These are phyloP conservation scores for Oreohelix idahoensis DNA, from an alignment of 1,140 invertebrate genomes.

Conservation along the genomic window DNA sequence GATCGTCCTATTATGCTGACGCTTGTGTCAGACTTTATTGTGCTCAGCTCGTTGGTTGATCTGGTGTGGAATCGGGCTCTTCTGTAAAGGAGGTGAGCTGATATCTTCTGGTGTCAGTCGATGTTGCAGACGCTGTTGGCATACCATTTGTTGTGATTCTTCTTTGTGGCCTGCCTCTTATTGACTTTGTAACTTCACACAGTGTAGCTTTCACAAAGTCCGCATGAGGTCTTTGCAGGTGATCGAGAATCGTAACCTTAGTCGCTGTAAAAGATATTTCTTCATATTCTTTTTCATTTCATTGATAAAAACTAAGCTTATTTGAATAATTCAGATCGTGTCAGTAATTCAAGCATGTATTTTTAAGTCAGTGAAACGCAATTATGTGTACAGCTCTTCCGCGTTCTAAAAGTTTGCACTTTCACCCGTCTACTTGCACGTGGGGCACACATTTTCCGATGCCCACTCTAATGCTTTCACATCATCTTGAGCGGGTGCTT, in stretches of 20 bases:
- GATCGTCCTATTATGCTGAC: too few species aligned
- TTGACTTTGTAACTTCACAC: not conserved
- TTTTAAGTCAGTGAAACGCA: not conserved
- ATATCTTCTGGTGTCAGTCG: too few species aligned
- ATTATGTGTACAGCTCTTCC: not conserved
- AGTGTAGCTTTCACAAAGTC: not conserved
- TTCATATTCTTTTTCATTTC: not conserved
- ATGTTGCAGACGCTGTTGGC: too few species aligned
- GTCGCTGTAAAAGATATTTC: not conserved
- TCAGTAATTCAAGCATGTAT: not conserved
- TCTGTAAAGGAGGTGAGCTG: too few species aligned
- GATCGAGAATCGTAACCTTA: not conserved
- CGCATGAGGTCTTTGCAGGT: not conserved
- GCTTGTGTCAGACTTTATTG: too few species aligned
- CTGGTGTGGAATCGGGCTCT: too few species aligned
- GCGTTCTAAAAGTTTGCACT: not conserved
- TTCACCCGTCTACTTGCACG: not conserved
- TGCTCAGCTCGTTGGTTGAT: too few species aligned
- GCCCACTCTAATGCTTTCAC: not conserved
- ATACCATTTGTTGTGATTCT: too few species aligned
- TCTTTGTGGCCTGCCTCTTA: too few species aligned
- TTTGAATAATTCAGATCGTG: not conserved
- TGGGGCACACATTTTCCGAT: not conserved
- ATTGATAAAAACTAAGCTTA: not conserved
- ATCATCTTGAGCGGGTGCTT: not conserved